phyloP scores from a whole-genome alignment of 2,888 invertebrate genomes.

The Anthoptus insignis region DNA sequence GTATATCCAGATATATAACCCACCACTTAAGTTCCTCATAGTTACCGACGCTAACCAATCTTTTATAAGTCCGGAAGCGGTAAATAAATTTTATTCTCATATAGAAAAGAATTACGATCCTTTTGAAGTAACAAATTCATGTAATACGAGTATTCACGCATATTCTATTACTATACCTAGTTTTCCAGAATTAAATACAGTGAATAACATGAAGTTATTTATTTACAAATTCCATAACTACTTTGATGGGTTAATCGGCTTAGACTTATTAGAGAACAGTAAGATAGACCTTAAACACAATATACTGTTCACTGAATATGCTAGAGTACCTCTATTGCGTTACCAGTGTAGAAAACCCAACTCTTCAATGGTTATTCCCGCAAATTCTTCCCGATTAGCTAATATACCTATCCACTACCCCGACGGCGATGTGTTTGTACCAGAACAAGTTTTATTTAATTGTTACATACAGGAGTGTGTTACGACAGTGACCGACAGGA shows the following conservation, averaged over 20 bases:
- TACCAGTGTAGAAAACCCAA: conserved; percentile 45
- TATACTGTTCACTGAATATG: conserved; percentile 6
- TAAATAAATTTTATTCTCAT: conserved; percentile 39
- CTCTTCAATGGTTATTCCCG: no score
- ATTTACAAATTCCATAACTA: conserved; percentile 24
- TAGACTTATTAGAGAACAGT: conserved; percentile 45
- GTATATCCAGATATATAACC: conserved; percentile 32
- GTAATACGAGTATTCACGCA: conserved; percentile 50
- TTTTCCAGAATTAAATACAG: conserved; percentile 45
- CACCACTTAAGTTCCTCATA: no score
- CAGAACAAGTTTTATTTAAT: no score
- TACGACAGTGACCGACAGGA: no score
- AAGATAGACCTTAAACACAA: conserved; percentile 45
- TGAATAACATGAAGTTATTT: conserved; percentile 28
- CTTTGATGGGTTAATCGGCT: conserved; percentile 41
- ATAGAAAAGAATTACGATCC: conserved; percentile 48
- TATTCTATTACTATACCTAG: conserved; percentile 52
- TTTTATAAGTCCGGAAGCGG: conserved; percentile 31
- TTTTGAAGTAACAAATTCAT: no score
- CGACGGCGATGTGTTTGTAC: no score
- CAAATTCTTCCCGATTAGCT: no score
- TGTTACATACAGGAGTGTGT: no score
- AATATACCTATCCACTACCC: no score
- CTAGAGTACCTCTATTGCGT: conserved; percentile 37
- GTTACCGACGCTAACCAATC: no score